Base-by-base conservation (phyloP, 2,113 vertebrate species). In the Hucho hucho region DNA sequence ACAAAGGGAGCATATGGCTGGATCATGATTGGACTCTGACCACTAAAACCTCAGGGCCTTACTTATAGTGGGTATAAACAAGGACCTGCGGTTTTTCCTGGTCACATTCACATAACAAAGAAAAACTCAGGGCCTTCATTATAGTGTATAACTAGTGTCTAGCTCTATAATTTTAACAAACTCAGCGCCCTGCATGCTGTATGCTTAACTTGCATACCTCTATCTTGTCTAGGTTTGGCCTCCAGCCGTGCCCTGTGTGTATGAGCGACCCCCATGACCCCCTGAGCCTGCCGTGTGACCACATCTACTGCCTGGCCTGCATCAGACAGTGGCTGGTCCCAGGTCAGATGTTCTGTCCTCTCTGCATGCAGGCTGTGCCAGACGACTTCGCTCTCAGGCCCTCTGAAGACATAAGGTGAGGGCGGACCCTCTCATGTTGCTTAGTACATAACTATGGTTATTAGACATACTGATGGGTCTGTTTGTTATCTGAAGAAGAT, bases 241-340 rank as follows among this genome's bases (percentile, higher is more conserved):
- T 94, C 9, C 70, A 66, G 22, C 47, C 70, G 0, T 99, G 97
- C 79, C 76, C 89, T 0, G 79, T 96, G 79, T 98, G 96, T 82
- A 89, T 94, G 29, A 82, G 84, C 37, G 95, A 98, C 53, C 91
- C 91, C 0, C 87, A 79, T 16, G 91, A 97, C 6, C 97, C 97
- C 0, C 83, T 97, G 22, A 88, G 85, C 78, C 92, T 99, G 78
- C 93, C 93, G 2, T 99, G 97, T 84, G 69, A 73, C 3, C 96
- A 98, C 0, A 84, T 95, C 32, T 96, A 87, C 87, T 99, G 97
- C 77, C 79, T 91, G 47, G 66, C 3, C 29, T 99, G 97, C 74
- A 88, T 96, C 80, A 87, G 53, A 32, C 12, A 0, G 6, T 96
- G 94, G 89, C 81, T 99, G 20, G 0, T 3, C 1, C 79, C 88